Conservation (phyloP, 2,797 vertebrate genomes). For the Notamacropus eugenii region DNA sequence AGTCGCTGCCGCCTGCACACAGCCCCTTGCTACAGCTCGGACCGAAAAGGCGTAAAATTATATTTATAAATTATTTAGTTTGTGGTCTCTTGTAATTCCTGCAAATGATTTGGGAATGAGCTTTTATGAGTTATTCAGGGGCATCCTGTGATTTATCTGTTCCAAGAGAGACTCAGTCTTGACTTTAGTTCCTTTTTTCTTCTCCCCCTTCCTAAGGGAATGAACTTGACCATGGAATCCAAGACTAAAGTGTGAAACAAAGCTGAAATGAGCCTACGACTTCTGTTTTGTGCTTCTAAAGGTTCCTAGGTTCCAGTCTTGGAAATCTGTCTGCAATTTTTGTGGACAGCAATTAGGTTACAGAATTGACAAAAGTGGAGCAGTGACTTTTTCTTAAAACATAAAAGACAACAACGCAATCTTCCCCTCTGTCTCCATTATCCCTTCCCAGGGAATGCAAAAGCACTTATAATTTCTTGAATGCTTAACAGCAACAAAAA, state of each 20-base stretch:
- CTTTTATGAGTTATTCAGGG: constrained; percentile 17
- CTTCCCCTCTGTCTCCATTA: background rate
- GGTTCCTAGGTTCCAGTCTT: background rate
- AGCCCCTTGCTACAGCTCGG: no score
- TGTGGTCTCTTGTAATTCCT: constrained; percentile 8
- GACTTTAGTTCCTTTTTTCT: background rate
- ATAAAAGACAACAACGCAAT: background rate
- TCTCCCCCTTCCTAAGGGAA: background rate
- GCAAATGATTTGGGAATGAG: constrained; percentile 16
- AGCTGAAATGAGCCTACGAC: background rate
- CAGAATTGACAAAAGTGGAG: background rate
- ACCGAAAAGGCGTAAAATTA: no score
- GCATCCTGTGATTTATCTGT: constrained; percentile 16
- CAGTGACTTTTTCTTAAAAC: background rate
- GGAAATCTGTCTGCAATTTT: background rate
- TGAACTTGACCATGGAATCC: background rate
- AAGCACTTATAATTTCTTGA: background rate
- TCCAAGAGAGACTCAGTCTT: background rate
- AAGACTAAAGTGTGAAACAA: background rate
- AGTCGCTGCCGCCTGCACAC: no score
- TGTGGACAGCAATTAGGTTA: background rate
- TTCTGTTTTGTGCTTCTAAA: background rate
- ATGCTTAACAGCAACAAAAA: background rate
- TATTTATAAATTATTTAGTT: constrained; percentile 27
- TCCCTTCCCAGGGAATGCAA: background rate